These are phyloP conservation scores for Tympanoctomys barrerae DNA, from an alignment of 2,797 vertebrate species.

Conservation along the genomic window DNA sequence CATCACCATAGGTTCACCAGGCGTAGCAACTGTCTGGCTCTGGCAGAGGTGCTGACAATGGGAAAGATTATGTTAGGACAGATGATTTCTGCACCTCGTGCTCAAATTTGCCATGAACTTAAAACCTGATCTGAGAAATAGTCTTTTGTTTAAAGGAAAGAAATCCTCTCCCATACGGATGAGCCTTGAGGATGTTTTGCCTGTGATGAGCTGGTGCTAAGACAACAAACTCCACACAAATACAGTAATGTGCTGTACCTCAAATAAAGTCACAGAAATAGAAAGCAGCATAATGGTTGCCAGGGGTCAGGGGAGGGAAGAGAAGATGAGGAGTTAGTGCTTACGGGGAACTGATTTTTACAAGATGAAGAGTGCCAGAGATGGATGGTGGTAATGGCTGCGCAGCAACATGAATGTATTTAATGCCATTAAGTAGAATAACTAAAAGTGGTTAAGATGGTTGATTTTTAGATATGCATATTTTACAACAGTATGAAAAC, in stretches of 20 bases:
- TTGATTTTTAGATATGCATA: not conserved
- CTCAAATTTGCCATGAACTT: not conserved
- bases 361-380: not conserved
- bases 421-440: no score
- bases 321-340: not conserved
- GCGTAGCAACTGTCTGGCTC: no score
- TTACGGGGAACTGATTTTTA: not conserved
- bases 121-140: not conserved
- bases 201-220: not conserved
- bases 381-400: not conserved
- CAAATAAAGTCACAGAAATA: not conserved
- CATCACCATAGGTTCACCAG: not conserved
- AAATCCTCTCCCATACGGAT: not conserved
- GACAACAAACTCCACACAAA: not conserved
- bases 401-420: not conserved
- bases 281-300: not conserved
- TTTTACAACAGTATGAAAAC: constrained; percentile 6
- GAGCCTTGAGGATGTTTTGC: not conserved
- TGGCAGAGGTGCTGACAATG: not conserved
- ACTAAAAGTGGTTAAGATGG: not conserved
- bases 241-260: not conserved
- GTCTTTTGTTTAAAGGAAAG: not conserved
- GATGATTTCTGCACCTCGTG: not conserved
- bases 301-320: no score
- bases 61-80: not conserved